Evolutionary conservation across 2,113 vertebrate species (phyloP), one percentile per base, ranked within the genome.

Genomic region (Ammodramus savannarum): DNA sequence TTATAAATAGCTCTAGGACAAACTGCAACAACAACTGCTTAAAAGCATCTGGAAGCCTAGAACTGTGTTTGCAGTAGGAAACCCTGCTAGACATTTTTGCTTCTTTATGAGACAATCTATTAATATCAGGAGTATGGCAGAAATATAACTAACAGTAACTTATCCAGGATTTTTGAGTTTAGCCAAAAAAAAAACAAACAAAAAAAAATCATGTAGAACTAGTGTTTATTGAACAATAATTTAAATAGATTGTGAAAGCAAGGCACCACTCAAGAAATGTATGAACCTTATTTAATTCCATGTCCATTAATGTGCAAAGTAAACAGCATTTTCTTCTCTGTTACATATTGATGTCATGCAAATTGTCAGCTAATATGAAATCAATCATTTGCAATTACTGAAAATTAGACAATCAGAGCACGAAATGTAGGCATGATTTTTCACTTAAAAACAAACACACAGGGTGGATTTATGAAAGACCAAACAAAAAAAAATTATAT

Each of bases 311-410:
- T 9, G 27, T 68, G 73, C 46, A 74, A 89, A 84, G 27, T 43
- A 93, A 96, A 69, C 31, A 86, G 48, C 38, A 62, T 69, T 94
- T 93, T 83, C 34, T 41, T 91, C 52, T 85, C 31, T 69, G 26
- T 25, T 72, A 34, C 27, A 18, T 63, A n/a, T 31, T 66, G 62
- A 59, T 32, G 5, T 77, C 14, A 23, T 76, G 44, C 61, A 76
- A 89, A 82, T 80, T 84, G 55, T 80, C 81, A 89, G 36, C 16
- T 89, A 89, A 74, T 80, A 36, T 77, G 38, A 87, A 91, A 73
- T 89, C 39, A 93, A 74, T 87, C 86, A 69, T 83, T 91, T 73
- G 49, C 63, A 90, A 85, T 95, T 90, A 79, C 59, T 59, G 54
- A 62, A 94, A 91, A 85, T 76, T 48, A 73, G 49, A 65, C 95